Percentiles rank a stretch among this genome's conserved stretches.
Conservation (phyloP, 2,888 invertebrate species). For the Cyaniris semiargus region DNA sequence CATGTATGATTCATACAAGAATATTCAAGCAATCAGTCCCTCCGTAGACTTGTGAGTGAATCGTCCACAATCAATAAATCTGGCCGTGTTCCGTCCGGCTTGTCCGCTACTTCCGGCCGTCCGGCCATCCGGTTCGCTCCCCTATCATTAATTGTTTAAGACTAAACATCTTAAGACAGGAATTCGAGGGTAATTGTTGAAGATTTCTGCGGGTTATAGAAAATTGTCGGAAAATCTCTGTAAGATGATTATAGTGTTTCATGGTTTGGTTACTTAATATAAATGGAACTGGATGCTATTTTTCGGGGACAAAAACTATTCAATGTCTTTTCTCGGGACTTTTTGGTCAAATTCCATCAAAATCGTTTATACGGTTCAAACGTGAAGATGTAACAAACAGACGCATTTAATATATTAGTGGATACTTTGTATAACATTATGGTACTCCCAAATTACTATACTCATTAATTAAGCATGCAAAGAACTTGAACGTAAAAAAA, state of each 20-base stretch:
- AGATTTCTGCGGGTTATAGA: neutral
- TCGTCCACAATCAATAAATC: constrained; percentile 67
- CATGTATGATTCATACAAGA: neutral
- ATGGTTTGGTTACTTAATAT: no score
- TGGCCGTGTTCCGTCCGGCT: constrained; percentile 44
- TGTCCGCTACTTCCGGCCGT: constrained; percentile 49
- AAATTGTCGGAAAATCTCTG: neutral
- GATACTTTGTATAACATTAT: no score
- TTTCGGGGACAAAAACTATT: no score
- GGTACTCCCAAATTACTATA: no score
- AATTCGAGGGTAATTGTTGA: neutral
- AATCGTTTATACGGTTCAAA: no score
- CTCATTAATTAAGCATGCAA: neutral
- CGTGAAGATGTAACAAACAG: no score
- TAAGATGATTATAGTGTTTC: neutral
- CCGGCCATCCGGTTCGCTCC: constrained; percentile 43
- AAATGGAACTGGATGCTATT: no score
- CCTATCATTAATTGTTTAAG: constrained; percentile 25
- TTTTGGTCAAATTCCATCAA: no score
- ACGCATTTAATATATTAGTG: no score
- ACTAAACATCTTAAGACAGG: constrained; percentile 8
- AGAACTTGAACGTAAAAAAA: neutral
- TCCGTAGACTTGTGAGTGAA: constrained; percentile 47
- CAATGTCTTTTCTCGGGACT: no score
- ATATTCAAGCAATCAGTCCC: constrained; percentile 24